Percentiles rank a stretch among this genome's conserved stretches.
phyloP scores from a whole-genome alignment of 2,113 vertebrate genomes.

The Corvus hawaiiensis region DNA sequence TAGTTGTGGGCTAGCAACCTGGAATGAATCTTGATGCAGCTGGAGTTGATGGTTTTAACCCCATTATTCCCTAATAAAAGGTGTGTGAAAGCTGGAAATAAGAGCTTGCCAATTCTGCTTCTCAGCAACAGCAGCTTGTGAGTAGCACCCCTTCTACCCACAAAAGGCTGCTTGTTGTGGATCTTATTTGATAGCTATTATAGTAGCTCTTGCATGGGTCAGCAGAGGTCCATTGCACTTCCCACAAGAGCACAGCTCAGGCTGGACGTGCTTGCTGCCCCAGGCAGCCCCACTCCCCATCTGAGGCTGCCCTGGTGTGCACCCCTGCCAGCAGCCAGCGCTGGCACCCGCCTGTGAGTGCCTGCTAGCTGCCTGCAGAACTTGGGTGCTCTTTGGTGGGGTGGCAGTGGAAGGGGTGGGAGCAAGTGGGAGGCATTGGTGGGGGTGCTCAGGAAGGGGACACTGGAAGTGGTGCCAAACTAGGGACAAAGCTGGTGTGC shows the following conservation, averaged over 20 bases:
- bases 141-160: background rate
- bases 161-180: background rate
- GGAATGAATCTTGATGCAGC: background rate
- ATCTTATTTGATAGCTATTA: background rate
- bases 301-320: background rate
- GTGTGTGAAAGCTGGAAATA: background rate
- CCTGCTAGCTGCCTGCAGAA: background rate
- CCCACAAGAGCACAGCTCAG: rapidly evolving
- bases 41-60: background rate
- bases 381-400: rapidly evolving
- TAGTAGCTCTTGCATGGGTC: background rate
- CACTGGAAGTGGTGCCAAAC: rapidly evolving
- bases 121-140: background rate
- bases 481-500: background rate
- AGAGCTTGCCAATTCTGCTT: background rate
- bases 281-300: background rate
- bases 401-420: background rate
- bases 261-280: rapidly evolving
- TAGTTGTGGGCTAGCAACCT: background rate
- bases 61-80: background rate
- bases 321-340: background rate
- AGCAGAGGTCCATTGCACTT: background rate
- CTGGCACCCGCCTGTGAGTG: background rate
- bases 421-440: rapidly evolving
- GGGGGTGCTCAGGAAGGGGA: background rate